Evolutionary conservation across 2,888 invertebrate species (phyloP), one percentile per base, ranked within the genome.

Genomic region (Marasmarcha lunaedactyla): DNA sequence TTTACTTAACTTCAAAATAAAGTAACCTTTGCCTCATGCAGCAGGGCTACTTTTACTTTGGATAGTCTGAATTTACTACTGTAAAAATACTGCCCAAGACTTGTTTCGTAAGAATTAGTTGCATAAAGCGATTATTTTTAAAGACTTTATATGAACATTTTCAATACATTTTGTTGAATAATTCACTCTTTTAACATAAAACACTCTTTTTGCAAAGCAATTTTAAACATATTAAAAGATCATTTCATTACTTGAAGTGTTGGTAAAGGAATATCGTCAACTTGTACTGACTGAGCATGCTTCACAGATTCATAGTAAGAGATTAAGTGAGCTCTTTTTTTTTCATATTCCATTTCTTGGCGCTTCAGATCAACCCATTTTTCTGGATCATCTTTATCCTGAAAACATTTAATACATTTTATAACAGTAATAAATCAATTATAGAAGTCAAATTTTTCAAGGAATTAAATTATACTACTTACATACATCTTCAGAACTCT

Each of bases 231-330:
- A 7, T 7, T 7, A 4, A 30, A 30, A 7, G 10, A 30, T 7
- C n/a, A 30, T 7, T 4, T 7, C 4, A 30, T 30, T 54, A 79
- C 79, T 70, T 74, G 85, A 44, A 84, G 55, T 14, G 87, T 84
- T n/a, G 97, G 97, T 42, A 98, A 70, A 2, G 97, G 97, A 69
- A 98, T 98, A 72, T 97, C 97, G 70, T 97, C 97, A 2, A 98
- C 88, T 77, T 94, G 91, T 0, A 98, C 97, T 55, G 94, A 92
- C 64, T 98, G 97, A 0, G 98, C 97, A 71, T 94, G 94, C 62
- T 93, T 93, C 1, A 98, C 97, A 42, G 97, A 95, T 66, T 98
- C 97, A 71, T 91, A 97, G 67, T 95, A 97, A 15, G 94, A 91
- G 42, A 97, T 94, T 46, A 97, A 85, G 67, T 94, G 91, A 44